Base-by-base conservation (phyloP, 2,888 invertebrate genomes). In the Agonopterix subpropinquella region DNA sequence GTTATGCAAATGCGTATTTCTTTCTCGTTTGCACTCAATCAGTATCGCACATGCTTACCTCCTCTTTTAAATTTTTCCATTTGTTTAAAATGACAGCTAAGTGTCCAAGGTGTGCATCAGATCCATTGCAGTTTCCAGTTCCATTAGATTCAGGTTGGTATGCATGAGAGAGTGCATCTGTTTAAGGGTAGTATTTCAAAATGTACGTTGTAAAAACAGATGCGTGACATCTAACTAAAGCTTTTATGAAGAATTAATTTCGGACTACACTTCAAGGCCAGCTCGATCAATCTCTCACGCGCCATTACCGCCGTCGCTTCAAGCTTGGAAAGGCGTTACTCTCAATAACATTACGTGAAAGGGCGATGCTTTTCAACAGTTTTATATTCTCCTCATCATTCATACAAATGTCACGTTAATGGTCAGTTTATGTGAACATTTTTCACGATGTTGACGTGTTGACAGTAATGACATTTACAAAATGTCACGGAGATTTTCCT, bases 301-400 rank as follows among this genome's bases (percentile, higher is more conserved):
- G 55, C 65, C 70, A 70, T 71, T 70, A 78, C 70, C 70, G 60
- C 62, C 61, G 74, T 70, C 78, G 66, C 69, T 70, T 69, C 63
- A 63, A 64, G 62, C 71, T 70, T 65, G 56, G 52, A 59, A 61
- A 62, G 63, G 64, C 62, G 65, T 67, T 57, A 61, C 53, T 56
- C 50, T 55, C 62, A 61, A 62, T 59, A 55, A 52, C 57, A 53
- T 60, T 53, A 59, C 53, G 50, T 57, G 62, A 61, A 64, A 62
- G 61, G 61, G 57, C 54, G 55, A 39, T 28, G 47, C 52, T 53
- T 13, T 48, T 48, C 53, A 51, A 54, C 54, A 54, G 56, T 59
- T 59, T 61, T 52, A 48, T 57, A 52, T 53, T 54, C 55, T 47
- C 46, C 55, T 52, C 56, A 56, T 59, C 56, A 51, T 48, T 57